A percentile compares a stretch with the other conserved stretches of the same genome.
Evolutionary conservation across 1,140 invertebrate species (phyloP).

Genomic region (Caenorhabditis latens): DNA sequence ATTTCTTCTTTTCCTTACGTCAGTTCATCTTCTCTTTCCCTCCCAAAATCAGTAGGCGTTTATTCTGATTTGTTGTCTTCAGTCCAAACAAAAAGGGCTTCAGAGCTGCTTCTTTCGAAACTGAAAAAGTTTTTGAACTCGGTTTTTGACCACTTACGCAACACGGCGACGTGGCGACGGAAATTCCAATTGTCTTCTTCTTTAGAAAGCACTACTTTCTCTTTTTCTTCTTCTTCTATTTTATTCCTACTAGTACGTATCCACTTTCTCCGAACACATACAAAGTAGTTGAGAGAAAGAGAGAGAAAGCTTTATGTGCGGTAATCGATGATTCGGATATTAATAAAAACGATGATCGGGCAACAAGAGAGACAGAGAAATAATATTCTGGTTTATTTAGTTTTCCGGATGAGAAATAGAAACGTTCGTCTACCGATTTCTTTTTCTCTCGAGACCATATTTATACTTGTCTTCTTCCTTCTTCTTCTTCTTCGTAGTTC

Average conservation of each 20-base stretch:
- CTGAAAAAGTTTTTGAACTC: neutral
- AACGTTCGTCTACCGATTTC: too few species aligned
- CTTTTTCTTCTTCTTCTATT: constrained; percentile 9
- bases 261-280: constrained; percentile 39
- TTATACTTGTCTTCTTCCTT: neutral
- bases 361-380: neutral
- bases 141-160: constrained; percentile 49
- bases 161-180: constrained; percentile 25
- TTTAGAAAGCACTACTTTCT: neutral
- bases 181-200: constrained; percentile 51
- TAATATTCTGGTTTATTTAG: neutral
- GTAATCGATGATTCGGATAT: constrained; percentile 26
- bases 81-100: neutral
- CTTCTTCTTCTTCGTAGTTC: neutral
- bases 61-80: neutral
- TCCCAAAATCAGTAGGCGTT: neutral
- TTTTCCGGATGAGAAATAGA: neutral
- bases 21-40: neutral
- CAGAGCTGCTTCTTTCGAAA: neutral
- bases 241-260: constrained; percentile 48
- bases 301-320: constrained; percentile 18
- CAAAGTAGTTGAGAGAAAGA: neutral
- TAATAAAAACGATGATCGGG: neutral
- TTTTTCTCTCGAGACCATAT: constrained; percentile 20
- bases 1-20: neutral